A percentile compares a stretch with the other conserved stretches of the same genome.
These are phyloP conservation scores for Trisateles emortualis DNA, from an alignment of 2,888 invertebrate genomes.

Conservation along the genomic window DNA sequence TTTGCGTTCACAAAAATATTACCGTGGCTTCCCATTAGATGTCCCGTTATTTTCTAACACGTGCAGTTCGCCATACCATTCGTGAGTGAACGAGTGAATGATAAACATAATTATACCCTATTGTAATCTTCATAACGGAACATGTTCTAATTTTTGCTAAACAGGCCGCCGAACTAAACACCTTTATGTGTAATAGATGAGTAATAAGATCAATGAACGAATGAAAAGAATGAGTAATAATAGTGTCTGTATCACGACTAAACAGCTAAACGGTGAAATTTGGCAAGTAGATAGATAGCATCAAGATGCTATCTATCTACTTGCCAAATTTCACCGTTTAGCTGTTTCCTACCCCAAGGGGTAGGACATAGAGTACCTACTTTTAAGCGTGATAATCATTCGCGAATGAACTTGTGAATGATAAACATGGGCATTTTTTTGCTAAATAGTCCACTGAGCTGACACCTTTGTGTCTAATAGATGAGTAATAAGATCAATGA, in stretches of 20 bases:
- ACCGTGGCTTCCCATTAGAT: slow-evolving; percentile 28
- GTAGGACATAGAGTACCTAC: too few relatives aligned
- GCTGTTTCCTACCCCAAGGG: too few relatives aligned
- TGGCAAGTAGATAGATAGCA: too few relatives aligned
- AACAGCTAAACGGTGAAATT: too few relatives aligned
- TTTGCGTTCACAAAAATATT: slow-evolving; percentile 1
- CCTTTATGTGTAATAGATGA: slow-evolving; percentile 2
- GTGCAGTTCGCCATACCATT: slow-evolving; percentile 8
- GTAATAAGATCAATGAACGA: slow-evolving; percentile 12
- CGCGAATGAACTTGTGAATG: slow-evolving; percentile 29
- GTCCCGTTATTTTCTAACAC: slow-evolving; percentile 24
- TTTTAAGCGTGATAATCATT: too few relatives aligned
- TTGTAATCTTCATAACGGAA: slow-evolving; percentile 24
- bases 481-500: slow-evolving; percentile 10
- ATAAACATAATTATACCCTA: slow-evolving; percentile 37
- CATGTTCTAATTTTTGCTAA: slow-evolving; percentile 21
- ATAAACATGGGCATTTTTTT: slow-evolving; percentile 38
- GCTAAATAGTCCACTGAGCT: slow-evolving; percentile 24
- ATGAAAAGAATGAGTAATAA: slow-evolving; percentile 4
- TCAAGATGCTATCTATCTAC: too few relatives aligned
- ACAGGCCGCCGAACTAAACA: slow-evolving; percentile 21
- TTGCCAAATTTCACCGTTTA: too few relatives aligned
- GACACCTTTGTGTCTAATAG: slow-evolving; percentile 6
- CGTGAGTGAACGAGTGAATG: slow-evolving; percentile 29
- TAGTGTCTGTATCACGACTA: too few relatives aligned